These are phyloP conservation scores for Notothenia coriiceps DNA, from an alignment of 2,113 vertebrate species.

Conservation along the genomic window DNA sequence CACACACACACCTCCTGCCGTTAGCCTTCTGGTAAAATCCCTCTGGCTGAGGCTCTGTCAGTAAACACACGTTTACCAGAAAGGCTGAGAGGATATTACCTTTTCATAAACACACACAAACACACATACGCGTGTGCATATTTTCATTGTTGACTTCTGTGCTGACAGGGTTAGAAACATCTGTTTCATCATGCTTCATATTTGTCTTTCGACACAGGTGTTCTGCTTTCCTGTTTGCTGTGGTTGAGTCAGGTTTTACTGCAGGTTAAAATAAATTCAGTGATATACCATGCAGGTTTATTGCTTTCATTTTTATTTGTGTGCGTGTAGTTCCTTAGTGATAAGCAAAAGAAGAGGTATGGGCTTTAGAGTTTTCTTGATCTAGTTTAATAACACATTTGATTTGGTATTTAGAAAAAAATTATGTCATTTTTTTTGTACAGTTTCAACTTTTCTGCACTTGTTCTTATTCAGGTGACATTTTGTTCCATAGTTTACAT, in stretches of 20 bases:
- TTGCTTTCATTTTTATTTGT: not conserved
- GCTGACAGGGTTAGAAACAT: conserved; percentile 62
- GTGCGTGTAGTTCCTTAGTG: not conserved
- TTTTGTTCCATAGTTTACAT: conserved; percentile 26
- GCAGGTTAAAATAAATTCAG: conserved; percentile 29
- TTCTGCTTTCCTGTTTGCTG: conserved; percentile 67
- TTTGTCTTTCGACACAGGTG: conserved; percentile 73
- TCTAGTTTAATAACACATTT: not conserved
- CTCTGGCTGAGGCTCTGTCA: conserved; percentile 18
- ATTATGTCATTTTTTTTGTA: not conserved
- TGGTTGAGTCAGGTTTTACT: conserved; percentile 51
- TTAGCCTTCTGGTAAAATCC: conserved; percentile 45
- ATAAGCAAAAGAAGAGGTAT: not conserved
- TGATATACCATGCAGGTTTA: not conserved
- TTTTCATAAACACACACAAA: conserved; percentile 28
- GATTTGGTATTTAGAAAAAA: not conserved
- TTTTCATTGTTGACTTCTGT: conserved; percentile 48
- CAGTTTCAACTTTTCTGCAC: not conserved
- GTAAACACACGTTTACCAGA: conserved; percentile 61
- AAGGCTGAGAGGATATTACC: conserved; percentile 64
- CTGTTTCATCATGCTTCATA: conserved; percentile 71
- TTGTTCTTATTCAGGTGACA: not conserved
- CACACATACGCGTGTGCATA: not conserved
- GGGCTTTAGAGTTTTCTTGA: not conserved
- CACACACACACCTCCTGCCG: not conserved